Percentiles rank a stretch among this genome's conserved stretches.
These are phyloP conservation scores for Bovichtus variegatus DNA, from an alignment of 2,797 vertebrate genomes.

Conservation along the genomic window DNA sequence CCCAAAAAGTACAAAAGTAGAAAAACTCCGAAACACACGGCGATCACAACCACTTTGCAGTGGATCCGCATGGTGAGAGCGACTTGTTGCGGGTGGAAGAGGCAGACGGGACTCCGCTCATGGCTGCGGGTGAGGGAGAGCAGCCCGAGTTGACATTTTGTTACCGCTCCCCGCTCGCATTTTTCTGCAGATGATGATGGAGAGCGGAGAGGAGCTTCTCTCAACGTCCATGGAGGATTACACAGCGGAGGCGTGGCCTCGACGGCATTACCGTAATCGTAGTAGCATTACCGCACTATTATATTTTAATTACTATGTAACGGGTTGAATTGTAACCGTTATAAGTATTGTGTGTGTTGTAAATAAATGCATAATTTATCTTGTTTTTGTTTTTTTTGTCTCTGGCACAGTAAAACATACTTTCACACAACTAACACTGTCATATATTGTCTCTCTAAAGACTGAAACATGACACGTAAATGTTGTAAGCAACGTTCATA, in stretches of 20 bases:
- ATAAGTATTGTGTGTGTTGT: too few relatives aligned
- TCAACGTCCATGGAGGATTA: constrained; percentile 70
- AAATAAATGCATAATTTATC: too few relatives aligned
- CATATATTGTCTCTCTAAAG: too few relatives aligned
- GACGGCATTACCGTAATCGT: constrained; percentile 73
- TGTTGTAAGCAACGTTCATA: not conserved
- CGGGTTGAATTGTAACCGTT: not conserved
- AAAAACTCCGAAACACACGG: constrained; percentile 85
- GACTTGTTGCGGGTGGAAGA: constrained; percentile 57
- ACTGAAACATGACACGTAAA: not conserved
- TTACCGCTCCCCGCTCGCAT: constrained; percentile 74
- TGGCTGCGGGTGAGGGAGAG: constrained; percentile 67
- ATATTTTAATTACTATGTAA: not conserved
- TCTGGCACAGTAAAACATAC: too few relatives aligned
- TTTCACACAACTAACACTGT: too few relatives aligned
- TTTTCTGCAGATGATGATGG: constrained; percentile 78
- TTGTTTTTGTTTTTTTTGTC: too few relatives aligned
- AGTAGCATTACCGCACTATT: not conserved
- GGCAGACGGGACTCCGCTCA: constrained; percentile 66
- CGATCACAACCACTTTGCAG: constrained; percentile 81
- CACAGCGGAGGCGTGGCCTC: constrained; percentile 75
- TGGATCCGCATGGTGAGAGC: constrained; percentile 85
- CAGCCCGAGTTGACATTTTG: constrained; percentile 68
- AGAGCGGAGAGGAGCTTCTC: constrained; percentile 70
- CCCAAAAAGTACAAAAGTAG: constrained; percentile 88